Evolutionary conservation across 53 echinoderm and acorn worm genomes (phyloP).

Genomic region (Zoroaster sp.): DNA sequence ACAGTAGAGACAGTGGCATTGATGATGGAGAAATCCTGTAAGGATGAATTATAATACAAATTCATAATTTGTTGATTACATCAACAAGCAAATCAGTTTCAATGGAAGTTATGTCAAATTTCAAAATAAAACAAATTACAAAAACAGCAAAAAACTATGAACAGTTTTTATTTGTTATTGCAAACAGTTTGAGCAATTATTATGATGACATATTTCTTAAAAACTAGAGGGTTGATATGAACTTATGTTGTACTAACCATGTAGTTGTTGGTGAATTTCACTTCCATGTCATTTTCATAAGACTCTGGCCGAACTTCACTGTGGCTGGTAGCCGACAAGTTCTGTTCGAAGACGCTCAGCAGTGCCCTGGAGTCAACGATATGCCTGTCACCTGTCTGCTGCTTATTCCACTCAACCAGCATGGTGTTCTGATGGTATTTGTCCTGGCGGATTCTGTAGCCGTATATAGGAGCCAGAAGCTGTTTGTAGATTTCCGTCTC

Average conservation of each 20-base stretch:
- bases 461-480: slow-evolving; percentile 74
- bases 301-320: background rate
- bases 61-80: background rate
- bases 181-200: background rate
- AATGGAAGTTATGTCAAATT: background rate
- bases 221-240: background rate
- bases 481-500: slow-evolving; percentile 92
- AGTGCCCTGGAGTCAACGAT: slow-evolving; percentile 33
- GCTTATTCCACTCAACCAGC: slow-evolving; percentile 24
- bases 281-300: slow-evolving; percentile 51
- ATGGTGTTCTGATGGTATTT: slow-evolving; percentile 72
- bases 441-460: slow-evolving; percentile 77
- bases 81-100: background rate
- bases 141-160: background rate
- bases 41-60: background rate
- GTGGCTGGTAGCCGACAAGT: slow-evolving; percentile 66
- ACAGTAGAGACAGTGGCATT: slow-evolving; percentile 22
- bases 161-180: background rate
- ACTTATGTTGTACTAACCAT: slow-evolving; percentile 57
- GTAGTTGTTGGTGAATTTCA: slow-evolving; percentile 69
- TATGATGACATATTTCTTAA: background rate
- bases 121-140: background rate
- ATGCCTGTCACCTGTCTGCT: background rate
- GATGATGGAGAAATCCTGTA: slow-evolving; percentile 40
- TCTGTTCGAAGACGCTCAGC: slow-evolving; percentile 70